Evolutionary conservation across 2,888 invertebrate species (phyloP).

Genomic region (Plutella xylostella): DNA sequence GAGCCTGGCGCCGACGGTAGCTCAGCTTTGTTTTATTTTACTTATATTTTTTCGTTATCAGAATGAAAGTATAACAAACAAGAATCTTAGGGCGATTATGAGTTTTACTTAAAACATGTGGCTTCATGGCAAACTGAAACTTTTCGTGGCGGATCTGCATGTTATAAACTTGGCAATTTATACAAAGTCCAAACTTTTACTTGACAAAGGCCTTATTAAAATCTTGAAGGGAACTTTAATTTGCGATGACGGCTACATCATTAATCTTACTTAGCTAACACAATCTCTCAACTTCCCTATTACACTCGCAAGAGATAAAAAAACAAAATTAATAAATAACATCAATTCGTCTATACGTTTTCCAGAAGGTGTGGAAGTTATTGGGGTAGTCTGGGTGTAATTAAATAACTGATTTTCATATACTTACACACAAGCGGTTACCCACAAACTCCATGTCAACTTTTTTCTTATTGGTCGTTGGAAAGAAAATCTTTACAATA

Average conservation of each 20-base stretch:
- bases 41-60: not conserved
- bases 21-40: not conserved
- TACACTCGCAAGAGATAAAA: slow-evolving; percentile 20
- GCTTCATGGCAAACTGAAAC: too few species aligned
- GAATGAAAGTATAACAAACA: not conserved
- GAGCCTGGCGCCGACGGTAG: slow-evolving; percentile 41
- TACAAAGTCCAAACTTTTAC: slow-evolving; percentile 42
- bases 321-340: too few species aligned
- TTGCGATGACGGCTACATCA: slow-evolving; percentile 50
- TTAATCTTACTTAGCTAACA: slow-evolving; percentile 47
- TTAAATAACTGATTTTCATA: too few species aligned
- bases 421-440: too few species aligned
- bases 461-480: too few species aligned
- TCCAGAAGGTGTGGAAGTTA: too few species aligned
- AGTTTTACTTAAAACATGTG: too few species aligned
- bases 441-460: too few species aligned
- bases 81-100: too few species aligned
- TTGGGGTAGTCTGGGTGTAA: too few species aligned
- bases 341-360: too few species aligned
- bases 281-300: slow-evolving; percentile 28
- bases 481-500: too few species aligned
- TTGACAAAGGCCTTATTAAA: slow-evolving; percentile 53
- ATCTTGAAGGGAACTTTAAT: slow-evolving; percentile 54
- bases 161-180: slow-evolving; percentile 43
- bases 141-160: not conserved